Conservation (phyloP, 2,113 vertebrate genomes). For the Bungarus multicinctus region DNA sequence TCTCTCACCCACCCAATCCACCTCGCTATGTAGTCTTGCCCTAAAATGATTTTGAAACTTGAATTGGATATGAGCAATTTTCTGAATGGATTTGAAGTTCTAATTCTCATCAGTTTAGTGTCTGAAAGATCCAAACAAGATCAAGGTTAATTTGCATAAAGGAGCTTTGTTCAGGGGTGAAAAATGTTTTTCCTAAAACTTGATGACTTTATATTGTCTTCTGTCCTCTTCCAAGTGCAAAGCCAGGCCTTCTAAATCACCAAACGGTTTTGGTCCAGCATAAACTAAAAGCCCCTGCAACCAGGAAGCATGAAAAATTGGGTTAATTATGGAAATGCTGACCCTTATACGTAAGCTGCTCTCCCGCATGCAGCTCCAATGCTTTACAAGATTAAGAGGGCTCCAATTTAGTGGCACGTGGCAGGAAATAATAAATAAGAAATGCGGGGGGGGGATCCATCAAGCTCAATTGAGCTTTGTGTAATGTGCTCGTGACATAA, state of each 20-base stretch:
- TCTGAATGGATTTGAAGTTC: background rate
- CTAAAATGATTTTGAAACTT: background rate
- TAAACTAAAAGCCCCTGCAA: conserved; percentile 47
- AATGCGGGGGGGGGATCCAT: conserved; percentile 52
- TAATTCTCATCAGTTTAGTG: background rate
- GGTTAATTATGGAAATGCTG: conserved; percentile 57
- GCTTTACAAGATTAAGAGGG: conserved; percentile 54
- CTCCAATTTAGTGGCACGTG: conserved; percentile 38
- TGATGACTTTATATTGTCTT: background rate
- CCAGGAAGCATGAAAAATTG: conserved; percentile 60
- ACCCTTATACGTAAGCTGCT: conserved; percentile 54
- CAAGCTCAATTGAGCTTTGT: conserved; percentile 53
- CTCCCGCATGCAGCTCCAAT: conserved; percentile 46
- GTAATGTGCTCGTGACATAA: conserved; percentile 49
- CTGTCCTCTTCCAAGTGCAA: background rate
- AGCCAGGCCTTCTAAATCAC: background rate
- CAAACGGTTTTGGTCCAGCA: conserved; percentile 8
- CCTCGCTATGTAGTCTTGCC: background rate
- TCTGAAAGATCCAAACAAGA: background rate
- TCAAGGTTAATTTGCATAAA: background rate
- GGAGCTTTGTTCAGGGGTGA: fast-evolving
- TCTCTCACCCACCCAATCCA: background rate
- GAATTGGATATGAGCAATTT: background rate
- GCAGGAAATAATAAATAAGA: conserved; percentile 64
- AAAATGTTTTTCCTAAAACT: background rate